Evolutionary conservation across 2,888 invertebrate species (phyloP).

Genomic region (Antheraea assamensis): DNA sequence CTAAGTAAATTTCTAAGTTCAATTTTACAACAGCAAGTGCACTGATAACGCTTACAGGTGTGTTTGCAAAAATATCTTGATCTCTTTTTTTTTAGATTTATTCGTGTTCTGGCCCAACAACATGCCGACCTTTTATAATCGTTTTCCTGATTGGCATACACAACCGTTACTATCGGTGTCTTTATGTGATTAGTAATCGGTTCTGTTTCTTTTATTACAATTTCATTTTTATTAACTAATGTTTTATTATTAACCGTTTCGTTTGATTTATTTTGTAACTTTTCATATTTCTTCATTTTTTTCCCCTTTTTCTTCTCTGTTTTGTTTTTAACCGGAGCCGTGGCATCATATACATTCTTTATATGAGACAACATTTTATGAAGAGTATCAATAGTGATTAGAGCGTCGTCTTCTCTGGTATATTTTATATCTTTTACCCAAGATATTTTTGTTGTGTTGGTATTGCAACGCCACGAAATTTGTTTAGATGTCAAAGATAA

Average conservation of each 20-base stretch:
- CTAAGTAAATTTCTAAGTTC: slow-evolving; percentile 27
- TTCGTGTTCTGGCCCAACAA: slow-evolving; percentile 53
- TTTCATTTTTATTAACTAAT: background rate
- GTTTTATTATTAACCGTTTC: slow-evolving; percentile 1
- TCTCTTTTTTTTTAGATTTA: slow-evolving; percentile 25
- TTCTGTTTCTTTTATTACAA: background rate
- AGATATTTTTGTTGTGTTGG: background rate
- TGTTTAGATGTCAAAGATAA: background rate
- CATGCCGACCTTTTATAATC: slow-evolving; percentile 35
- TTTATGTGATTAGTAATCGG: background rate
- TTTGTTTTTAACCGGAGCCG: slow-evolving; percentile 23
- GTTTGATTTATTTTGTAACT: background rate
- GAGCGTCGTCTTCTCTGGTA: slow-evolving; percentile 34
- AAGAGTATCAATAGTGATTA: slow-evolving; percentile 57
- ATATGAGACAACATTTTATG: slow-evolving; percentile 61
- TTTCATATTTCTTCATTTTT: slow-evolving; percentile 20
- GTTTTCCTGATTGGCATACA: slow-evolving; percentile 16
- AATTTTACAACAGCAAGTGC: slow-evolving; percentile 51
- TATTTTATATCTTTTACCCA: slow-evolving; percentile 10
- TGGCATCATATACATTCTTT: slow-evolving; percentile 23
- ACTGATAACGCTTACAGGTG: slow-evolving; percentile 34
- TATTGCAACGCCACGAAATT: background rate
- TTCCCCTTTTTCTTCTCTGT: slow-evolving; percentile 19
- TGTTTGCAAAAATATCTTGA: slow-evolving; percentile 27
- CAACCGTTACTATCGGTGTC: slow-evolving; percentile 11